phyloP scores from a whole-genome alignment of 2,113 vertebrate genomes.

The Chaetura pelagica region DNA sequence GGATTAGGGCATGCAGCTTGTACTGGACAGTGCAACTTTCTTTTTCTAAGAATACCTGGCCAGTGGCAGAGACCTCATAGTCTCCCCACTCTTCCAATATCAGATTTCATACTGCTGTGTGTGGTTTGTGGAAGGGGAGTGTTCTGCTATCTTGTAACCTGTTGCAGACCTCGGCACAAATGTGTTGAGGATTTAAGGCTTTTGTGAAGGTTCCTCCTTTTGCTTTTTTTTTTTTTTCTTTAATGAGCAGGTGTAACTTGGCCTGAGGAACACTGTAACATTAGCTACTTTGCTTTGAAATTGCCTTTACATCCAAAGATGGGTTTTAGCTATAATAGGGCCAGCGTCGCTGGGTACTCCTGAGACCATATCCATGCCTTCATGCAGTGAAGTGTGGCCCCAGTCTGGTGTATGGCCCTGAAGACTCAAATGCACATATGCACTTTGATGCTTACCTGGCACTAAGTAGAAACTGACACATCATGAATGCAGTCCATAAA shows the following conservation, averaged over 20 bases:
- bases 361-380: background rate
- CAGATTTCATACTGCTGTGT: background rate
- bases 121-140: background rate
- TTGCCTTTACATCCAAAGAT: background rate
- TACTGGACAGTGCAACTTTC: background rate
- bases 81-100: fast-evolving
- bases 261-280: background rate
- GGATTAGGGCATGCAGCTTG: background rate
- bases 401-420: background rate
- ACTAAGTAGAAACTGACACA: background rate
- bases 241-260: background rate
- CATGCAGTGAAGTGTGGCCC: background rate
- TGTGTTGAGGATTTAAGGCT: background rate
- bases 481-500: background rate
- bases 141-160: background rate
- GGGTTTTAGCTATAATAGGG: background rate
- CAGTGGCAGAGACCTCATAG: background rate
- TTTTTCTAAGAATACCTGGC: background rate
- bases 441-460: background rate
- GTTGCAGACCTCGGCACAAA: background rate
- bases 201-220: background rate
- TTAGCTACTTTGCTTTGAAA: background rate
- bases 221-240: background rate
- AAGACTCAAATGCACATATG: background rate
- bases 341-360: background rate